Evolutionary conservation across 2,113 vertebrate species (phyloP).

Genomic region (Rhizomys pruinosus): DNA sequence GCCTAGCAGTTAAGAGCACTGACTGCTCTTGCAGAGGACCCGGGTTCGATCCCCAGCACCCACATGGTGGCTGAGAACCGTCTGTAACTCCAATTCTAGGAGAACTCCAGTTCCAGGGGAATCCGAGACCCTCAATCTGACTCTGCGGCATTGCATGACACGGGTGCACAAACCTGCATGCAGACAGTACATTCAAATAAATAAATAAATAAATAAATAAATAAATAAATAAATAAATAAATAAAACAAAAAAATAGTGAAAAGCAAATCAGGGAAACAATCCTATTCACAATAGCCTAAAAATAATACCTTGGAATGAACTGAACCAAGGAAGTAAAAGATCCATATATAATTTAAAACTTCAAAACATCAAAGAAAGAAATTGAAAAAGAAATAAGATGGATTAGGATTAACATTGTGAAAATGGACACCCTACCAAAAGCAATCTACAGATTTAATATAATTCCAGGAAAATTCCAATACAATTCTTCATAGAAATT

Average conservation of each 20-base stretch:
- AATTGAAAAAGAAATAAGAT: not conserved
- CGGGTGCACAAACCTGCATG: too few species aligned
- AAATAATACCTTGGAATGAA: not conserved
- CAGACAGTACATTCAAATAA: too few species aligned
- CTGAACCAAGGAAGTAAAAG: not conserved
- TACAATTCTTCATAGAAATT: not conserved
- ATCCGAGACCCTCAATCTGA: too few species aligned
- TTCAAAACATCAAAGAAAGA: not conserved
- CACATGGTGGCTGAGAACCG: too few species aligned
- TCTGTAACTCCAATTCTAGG: too few species aligned
- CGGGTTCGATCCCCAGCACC: too few species aligned
- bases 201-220: too few species aligned
- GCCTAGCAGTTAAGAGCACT: too few species aligned
- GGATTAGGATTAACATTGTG: not conserved
- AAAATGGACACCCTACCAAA: not conserved
- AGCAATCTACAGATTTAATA: not conserved
- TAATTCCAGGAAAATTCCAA: not conserved
- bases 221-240: too few species aligned
- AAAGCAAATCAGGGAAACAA: not conserved
- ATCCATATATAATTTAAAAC: not conserved
- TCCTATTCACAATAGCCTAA: not conserved
- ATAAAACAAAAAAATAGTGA: not conserved
- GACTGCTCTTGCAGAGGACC: too few species aligned
- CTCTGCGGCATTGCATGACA: too few species aligned
- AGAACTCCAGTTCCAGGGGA: too few species aligned